A percentile compares a stretch with the other conserved stretches of the same genome.
phyloP scores from a whole-genome alignment of 2,113 vertebrate genomes.

The Notechis scutatus region DNA sequence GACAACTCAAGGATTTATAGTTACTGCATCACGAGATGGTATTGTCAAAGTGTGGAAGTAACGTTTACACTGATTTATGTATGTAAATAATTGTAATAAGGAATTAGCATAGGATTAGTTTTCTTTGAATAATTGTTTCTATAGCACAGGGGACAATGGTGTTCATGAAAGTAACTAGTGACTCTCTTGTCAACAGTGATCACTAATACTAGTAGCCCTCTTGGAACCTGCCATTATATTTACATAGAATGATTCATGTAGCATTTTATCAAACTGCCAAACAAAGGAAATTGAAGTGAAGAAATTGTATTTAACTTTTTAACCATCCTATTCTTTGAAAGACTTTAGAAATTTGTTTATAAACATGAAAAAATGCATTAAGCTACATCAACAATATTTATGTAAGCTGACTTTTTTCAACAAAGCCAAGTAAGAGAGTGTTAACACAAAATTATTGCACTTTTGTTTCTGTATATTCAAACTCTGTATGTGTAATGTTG shows the following conservation, averaged over 20 bases:
- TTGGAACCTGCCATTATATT: slow-evolving; percentile 27
- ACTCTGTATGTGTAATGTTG: not conserved
- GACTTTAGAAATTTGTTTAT: slow-evolving; percentile 1
- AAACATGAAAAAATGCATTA: slow-evolving; percentile 16
- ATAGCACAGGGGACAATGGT: slow-evolving; percentile 46
- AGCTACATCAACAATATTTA: not conserved
- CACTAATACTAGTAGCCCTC: slow-evolving; percentile 18
- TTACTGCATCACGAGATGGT: slow-evolving; percentile 93
- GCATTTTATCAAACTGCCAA: slow-evolving; percentile 28
- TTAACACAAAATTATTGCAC: slow-evolving; percentile 31
- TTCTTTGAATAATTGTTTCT: slow-evolving; percentile 55
- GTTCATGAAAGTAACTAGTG: slow-evolving; percentile 6
- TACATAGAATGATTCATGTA: slow-evolving; percentile 22
- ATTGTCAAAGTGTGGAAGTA: slow-evolving; percentile 99
- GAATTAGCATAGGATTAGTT: slow-evolving; percentile 43
- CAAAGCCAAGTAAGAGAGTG: not conserved
- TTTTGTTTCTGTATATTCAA: slow-evolving; percentile 39
- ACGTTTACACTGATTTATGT: slow-evolving; percentile 40
- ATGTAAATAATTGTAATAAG: slow-evolving; percentile 70
- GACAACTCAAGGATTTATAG: slow-evolving; percentile 97
- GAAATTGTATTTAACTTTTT: slow-evolving; percentile 16
- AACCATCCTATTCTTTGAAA: slow-evolving; percentile 22
- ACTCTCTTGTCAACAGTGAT: slow-evolving; percentile 13
- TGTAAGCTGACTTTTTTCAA: slow-evolving; percentile 3
- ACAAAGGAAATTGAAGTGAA: slow-evolving; percentile 22